These are phyloP conservation scores for Cartodere bifasciata DNA, from an alignment of 2,888 invertebrate genomes.

Conservation along the genomic window DNA sequence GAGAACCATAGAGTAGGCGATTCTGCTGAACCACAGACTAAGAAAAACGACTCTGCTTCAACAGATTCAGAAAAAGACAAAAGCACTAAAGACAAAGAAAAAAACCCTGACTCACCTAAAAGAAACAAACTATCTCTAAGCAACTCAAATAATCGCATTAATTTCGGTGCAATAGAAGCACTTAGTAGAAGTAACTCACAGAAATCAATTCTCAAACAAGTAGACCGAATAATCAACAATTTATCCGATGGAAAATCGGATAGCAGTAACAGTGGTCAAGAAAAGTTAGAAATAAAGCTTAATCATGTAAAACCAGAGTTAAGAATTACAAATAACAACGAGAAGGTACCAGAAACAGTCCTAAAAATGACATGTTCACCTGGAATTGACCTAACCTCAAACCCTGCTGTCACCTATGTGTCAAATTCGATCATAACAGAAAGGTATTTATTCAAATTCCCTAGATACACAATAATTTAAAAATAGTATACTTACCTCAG, in stretches of 20 bases:
- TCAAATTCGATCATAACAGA: slow-evolving; percentile 24
- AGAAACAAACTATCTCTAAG: slow-evolving; percentile 10
- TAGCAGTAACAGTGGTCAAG: slow-evolving; percentile 20
- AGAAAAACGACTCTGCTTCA: slow-evolving; percentile 20
- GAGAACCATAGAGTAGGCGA: slow-evolving; percentile 12
- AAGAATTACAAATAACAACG: background rate
- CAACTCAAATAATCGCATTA: slow-evolving; percentile 11
- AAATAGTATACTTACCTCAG: too few relatives aligned
- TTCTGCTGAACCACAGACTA: too few relatives aligned
- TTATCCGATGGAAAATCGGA: slow-evolving; percentile 26
- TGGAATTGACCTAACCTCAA: slow-evolving; percentile 28
- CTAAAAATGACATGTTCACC: slow-evolving; percentile 26
- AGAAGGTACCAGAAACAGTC: background rate
- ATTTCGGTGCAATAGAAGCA: slow-evolving; percentile 22
- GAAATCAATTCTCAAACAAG: slow-evolving; percentile 20
- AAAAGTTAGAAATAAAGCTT: too few relatives aligned
- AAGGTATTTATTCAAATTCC: too few relatives aligned
- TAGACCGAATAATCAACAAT: slow-evolving; percentile 22
- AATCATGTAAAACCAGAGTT: too few relatives aligned
- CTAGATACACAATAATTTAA: slow-evolving; percentile 5
- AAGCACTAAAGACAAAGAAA: slow-evolving; percentile 5
- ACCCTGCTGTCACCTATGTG: slow-evolving; percentile 31
- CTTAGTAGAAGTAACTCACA: slow-evolving; percentile 23
- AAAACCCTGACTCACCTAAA: slow-evolving; percentile 6
- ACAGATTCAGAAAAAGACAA: slow-evolving; percentile 21